Base-by-base conservation (phyloP, 2,113 vertebrate species). In the Erpornis zantholeuca region DNA sequence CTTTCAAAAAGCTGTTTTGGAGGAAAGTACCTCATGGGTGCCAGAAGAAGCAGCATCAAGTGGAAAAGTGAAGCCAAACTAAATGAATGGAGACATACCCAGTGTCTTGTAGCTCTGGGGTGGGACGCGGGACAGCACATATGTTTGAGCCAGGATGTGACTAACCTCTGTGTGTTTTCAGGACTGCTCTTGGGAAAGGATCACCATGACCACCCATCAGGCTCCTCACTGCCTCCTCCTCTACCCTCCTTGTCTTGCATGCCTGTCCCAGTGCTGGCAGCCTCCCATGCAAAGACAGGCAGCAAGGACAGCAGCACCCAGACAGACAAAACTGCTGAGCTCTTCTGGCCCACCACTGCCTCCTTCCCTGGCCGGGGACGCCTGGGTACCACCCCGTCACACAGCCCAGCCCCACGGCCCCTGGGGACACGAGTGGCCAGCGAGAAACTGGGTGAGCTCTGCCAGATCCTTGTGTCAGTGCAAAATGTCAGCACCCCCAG, bases 261-360 rank as follows among this genome's bases (percentile, higher is more conserved):
- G 15, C 52, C 96, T 0, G 1, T 97, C 20, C 20, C 96, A 0
- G 44, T 47, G 3, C 91, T 96, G 0, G 76, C 94, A 6, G 97
- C 98, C 12, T 96, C 97, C 63, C 98, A 99, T 0, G 56, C 73
- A 0, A 99, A 98, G 96, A 98, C 97, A 0, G 98, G 98, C 92
- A 99, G 98, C 97, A 99, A 97, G 77, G 98, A 99, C 97, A 98
- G 97, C 96, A 98, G 98, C 97, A 99, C 98, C 2, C 98, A 98
- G 97, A 99, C 98, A 0, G 98, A 98, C 88, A 98, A 97, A 93
- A 94, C 95, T 20, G 12, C 98, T 0, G 98, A 98, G 52, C 97
- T 97, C 75, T 97, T 98, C 93, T 98, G 98, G 98, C 97, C 98
- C 0, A 68, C 56, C 22, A 28, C 96, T 0, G 96, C 98, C 65